Base-by-base conservation (phyloP, 2,797 vertebrate genomes). In the Euthynnus affinis region DNA sequence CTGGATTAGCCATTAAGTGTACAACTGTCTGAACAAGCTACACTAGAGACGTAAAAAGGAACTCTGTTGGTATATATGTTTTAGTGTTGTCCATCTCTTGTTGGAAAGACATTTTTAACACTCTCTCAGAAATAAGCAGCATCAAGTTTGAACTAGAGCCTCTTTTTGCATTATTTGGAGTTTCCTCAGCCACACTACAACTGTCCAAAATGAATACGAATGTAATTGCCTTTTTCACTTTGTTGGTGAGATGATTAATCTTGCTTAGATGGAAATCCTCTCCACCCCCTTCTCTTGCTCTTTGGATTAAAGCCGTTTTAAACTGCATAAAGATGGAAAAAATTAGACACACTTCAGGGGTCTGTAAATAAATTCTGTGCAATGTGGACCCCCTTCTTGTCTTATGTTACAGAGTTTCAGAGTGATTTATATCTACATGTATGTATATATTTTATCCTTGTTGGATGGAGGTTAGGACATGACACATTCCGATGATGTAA, bases 1-100 rank as follows among this genome's bases (percentile, higher is more conserved):
- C 49, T 52, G 71, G 75, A 77, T 84, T 69, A 78, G 74, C 65
- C 51, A 9, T 13, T 34, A 80, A 58, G 51, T 62, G 67, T 51
- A 4, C 72, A 5, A 20, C 23, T 65, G 73, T 74, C 40, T 74
- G 51, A 79, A 22, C 59, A 8, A 52, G 22, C 29, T 55, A 51
- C 7, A 1, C 8, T 7, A 2, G 48, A 3, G 12, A 5, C 64
- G 9, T 57, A 25, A 71, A 10, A 71, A 73, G 46, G 1, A 13
- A 42, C 37, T 37, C 9, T 37, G 37, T 37, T 37, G 37, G 37
- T 37, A 37, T 7, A 37, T 10, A 9, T 37, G 37, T 37, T 37
- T 37, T 10, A 3, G 9, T 37, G 37, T 37, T 37, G 9, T 10
- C 37, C 37, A 10, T 37, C 37, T 37, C 34, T 37, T 37, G 34